Evolutionary conservation across 2,888 invertebrate species (phyloP), one percentile per base, ranked within the genome.

Genomic region (Noctua janthe): DNA sequence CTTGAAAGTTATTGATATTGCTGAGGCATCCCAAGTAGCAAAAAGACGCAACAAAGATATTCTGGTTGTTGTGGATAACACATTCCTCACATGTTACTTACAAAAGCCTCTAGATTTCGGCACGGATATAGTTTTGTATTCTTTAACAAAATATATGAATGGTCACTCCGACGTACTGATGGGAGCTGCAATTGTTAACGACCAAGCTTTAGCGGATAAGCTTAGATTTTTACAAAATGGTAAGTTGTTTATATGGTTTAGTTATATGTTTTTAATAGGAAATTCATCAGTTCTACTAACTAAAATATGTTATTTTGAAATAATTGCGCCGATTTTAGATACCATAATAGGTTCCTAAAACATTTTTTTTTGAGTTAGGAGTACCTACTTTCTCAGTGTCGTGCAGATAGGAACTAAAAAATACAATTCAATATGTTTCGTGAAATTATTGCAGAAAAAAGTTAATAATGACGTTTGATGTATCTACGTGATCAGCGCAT

Each of bases 131-230:
- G 98, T 98, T 3, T 96, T 99, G 90, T 99, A 99, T 95, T 99
- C 99, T 0, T 92, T 99, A 77, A 99, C 99, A 0, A 99, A 99
- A 95, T 99, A 99, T 94, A 99, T 99, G 98, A 99, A 99, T 95
- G 99, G 99, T 0, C 99, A 99, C 95, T 98, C 99, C 0, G 99
- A 99, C 96, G 98, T 99, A 39, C 98, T 99, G 11, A 99, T 99
- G 99, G 99, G 99, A 4, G 98, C 99, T 29, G 97, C 98, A 13
- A 97, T 98, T 59, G 97, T 98, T 6, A 99, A 98, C 89, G 97
- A 98, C 89, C 98, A 98, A 67, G 97, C 97, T 70, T 91, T 99
- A 6, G 98, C 98, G 84, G 96, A 98, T 20, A 97, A 97, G 92
- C 95, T 99, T 59, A 97, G 98, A 88, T 99, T 98, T 96, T 96